phyloP scores from a whole-genome alignment of 2,113 vertebrate genomes.

The Sylvia atricapilla region DNA sequence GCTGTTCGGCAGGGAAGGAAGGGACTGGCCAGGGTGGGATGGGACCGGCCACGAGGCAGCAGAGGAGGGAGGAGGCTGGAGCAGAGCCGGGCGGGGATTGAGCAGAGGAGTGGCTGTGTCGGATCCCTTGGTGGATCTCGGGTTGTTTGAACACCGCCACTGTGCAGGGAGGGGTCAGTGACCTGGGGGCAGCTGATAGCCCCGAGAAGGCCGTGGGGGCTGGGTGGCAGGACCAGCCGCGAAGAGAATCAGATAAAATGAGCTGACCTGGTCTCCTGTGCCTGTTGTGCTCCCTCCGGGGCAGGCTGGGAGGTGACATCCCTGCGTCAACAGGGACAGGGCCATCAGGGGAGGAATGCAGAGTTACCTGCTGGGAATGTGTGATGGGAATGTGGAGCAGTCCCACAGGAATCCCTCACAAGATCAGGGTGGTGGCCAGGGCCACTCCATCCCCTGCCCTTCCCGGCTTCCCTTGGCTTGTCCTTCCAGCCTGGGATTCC shows the following conservation, averaged over 20 bases:
- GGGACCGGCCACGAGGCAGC: neutral
- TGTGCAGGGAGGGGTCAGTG: neutral
- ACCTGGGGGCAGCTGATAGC: neutral
- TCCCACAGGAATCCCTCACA: neutral
- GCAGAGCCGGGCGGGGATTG: accelerated
- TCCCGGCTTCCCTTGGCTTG: accelerated
- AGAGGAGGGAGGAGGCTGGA: accelerated
- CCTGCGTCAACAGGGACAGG: neutral
- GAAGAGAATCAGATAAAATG: neutral
- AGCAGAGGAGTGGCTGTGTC: neutral
- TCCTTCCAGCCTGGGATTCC: neutral
- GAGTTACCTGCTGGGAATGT: neutral
- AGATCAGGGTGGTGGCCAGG: neutral
- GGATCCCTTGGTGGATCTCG: accelerated
- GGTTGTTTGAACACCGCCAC: neutral
- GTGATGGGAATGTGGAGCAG: neutral
- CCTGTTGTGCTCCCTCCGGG: neutral
- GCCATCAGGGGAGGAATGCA: neutral
- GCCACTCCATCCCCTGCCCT: neutral
- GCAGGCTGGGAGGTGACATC: neutral
- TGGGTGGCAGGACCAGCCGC: accelerated
- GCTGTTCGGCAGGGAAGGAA: neutral
- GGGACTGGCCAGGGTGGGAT: neutral
- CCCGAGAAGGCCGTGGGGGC: neutral
- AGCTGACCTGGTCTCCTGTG: neutral